Evolutionary conservation across 2,888 invertebrate genomes (phyloP), one percentile per base, ranked within the genome.

Genomic region (Yponomeuta malinellus): DNA sequence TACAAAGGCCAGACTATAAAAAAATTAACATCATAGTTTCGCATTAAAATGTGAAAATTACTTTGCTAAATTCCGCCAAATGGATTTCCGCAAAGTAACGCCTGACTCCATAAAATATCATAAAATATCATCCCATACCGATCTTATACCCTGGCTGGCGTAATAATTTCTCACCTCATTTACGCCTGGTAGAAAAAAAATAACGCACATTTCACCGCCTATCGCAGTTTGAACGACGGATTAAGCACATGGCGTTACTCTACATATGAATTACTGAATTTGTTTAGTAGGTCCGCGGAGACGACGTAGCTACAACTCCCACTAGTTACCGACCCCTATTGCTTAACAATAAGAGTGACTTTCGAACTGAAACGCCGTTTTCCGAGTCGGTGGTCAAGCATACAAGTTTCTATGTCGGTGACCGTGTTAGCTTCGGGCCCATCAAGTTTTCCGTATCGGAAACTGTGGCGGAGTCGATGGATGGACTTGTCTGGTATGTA

Each of bases 241-340:
- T 67, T 67, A 37, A n/a, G 67, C 31, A 67, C 67, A 67, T 67
- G 29, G 67, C n/a, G n/a, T 12, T n/a, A n/a, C 31, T 67, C 33
- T 67, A 43, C 43, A 67, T 67, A 67, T 37, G 43, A 67, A 67
- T 67, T 37, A 43, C 67, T 67, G 43, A 67, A 67, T 67, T 67
- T 67, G 67, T 43, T 33, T n/a, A 15, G 8, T 67, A 64, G 23
- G 64, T 64, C 64, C 52, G 52, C 9, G 43, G 43, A 43, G 8
- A 43, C 43, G 8, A 8, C 43, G 12, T 3, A 59, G 52, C 12
- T 8, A 1, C 12, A 12, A 15, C 52, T 15, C 52, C 15, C 15
- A 15, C 52, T 59, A 59, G 52, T 52, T 52, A 52, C 4, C 2
- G 52, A 59, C 15, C 15, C 52, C 15, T 59, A 59, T 3, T 15